Evolutionary conservation across 2,113 vertebrate genomes (phyloP).

Genomic region (Taxidea taxus): DNA sequence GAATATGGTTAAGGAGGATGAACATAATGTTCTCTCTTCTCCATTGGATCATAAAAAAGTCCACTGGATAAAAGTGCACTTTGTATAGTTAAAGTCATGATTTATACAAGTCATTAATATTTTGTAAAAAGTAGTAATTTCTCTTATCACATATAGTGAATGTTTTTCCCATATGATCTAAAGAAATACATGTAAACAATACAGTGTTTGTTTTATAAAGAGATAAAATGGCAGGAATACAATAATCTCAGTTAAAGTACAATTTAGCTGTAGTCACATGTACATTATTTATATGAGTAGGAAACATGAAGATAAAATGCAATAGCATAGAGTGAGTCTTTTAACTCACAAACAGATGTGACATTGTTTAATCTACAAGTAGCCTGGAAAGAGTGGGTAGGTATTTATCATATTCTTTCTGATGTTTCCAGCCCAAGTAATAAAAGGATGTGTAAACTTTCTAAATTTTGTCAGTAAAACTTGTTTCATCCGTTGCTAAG

Average conservation of each 20-base stretch:
- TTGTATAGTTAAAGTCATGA: background rate
- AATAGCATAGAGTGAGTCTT: conserved; percentile 28
- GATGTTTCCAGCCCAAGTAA: conserved; percentile 16
- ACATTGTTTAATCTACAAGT: conserved; percentile 53
- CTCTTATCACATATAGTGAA: background rate
- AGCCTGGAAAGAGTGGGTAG: conserved; percentile 43
- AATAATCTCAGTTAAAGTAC: background rate
- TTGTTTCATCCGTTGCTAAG: conserved; percentile 48
- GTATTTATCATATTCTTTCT: conserved; percentile 56
- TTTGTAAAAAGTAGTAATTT: background rate
- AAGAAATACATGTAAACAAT: background rate
- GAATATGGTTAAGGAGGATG: background rate
- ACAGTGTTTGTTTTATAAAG: background rate
- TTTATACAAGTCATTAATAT: background rate
- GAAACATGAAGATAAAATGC: conserved; percentile 48
- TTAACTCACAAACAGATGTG: conserved; percentile 44
- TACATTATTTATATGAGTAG: conserved; percentile 19
- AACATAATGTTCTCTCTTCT: background rate
- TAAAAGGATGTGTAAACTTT: background rate
- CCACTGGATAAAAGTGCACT: background rate
- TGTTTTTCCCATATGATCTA: background rate
- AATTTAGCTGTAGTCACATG: background rate
- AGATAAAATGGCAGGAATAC: background rate
- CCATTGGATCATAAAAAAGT: background rate
- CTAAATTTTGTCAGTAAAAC: conserved; percentile 23